Conservation (phyloP, 2,113 vertebrate species). For the Sciurus niger region DNA sequence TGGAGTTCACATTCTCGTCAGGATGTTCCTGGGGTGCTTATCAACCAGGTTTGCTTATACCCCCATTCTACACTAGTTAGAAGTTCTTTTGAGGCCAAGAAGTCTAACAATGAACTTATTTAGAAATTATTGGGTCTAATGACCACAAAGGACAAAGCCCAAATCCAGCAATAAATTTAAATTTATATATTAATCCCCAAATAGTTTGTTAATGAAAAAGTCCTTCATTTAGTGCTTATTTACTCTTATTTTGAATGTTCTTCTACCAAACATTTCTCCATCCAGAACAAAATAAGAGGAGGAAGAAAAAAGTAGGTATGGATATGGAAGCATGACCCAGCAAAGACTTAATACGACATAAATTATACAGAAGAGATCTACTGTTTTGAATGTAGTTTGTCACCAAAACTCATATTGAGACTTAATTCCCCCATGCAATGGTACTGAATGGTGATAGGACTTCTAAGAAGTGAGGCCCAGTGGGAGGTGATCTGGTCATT, state of each 20-base stretch:
- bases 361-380: not conserved
- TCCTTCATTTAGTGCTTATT: not conserved
- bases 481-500: not conserved
- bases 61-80: not conserved
- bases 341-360: not conserved
- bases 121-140: not conserved
- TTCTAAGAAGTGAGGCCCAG: not conserved
- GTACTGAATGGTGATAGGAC: not conserved
- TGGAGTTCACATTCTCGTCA: rapidly evolving
- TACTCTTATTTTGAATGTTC: conserved; percentile 9
- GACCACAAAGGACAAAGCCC: not conserved
- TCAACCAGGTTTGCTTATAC: not conserved
- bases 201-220: not conserved
- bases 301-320: not conserved
- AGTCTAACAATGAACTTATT: not conserved
- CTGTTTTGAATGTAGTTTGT: not conserved
- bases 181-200: not conserved
- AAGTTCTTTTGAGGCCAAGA: conserved; percentile 18
- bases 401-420: not conserved
- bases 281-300: not conserved
- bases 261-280: conserved; percentile 23
- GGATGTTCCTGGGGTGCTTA: not conserved
- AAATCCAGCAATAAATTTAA: not conserved
- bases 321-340: not conserved
- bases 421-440: not conserved